These are phyloP conservation scores for Macrotus californicus DNA, from an alignment of 2,113 vertebrate species.

Conservation along the genomic window DNA sequence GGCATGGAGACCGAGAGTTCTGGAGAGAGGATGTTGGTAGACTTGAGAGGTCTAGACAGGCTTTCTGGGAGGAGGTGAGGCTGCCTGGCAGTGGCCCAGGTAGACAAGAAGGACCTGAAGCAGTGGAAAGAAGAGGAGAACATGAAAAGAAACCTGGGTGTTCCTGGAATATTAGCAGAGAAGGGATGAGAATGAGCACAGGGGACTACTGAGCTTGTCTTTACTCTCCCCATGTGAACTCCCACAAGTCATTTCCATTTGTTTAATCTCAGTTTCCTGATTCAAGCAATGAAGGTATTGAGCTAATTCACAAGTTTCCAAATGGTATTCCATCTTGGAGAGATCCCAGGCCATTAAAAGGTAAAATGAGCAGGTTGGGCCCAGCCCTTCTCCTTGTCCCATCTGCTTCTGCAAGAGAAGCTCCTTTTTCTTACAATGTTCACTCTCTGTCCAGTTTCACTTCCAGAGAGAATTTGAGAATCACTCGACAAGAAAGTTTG, in stretches of 20 bases:
- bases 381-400: background rate
- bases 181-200: too few species aligned
- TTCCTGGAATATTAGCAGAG: background rate
- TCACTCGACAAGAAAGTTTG: background rate
- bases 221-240: rapidly evolving
- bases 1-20: background rate
- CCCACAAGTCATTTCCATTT: background rate
- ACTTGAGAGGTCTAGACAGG: background rate
- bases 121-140: background rate
- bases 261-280: background rate
- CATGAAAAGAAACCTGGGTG: rapidly evolving
- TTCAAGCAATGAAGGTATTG: background rate
- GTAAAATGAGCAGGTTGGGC: background rate
- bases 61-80: background rate
- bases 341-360: background rate
- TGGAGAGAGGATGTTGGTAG: background rate
- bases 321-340: background rate
- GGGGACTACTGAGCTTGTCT: background rate
- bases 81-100: background rate
- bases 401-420: background rate
- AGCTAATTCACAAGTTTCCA: background rate
- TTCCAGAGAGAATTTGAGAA: slow-evolving; percentile 26
- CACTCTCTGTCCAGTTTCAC: background rate
- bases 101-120: background rate
- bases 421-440: background rate